Percentiles rank a stretch among this genome's conserved stretches.
These are phyloP conservation scores for Lycopodina hypogea DNA, from an alignment of 37 sponge, comb jelly and placozoan species.

Conservation along the genomic window DNA sequence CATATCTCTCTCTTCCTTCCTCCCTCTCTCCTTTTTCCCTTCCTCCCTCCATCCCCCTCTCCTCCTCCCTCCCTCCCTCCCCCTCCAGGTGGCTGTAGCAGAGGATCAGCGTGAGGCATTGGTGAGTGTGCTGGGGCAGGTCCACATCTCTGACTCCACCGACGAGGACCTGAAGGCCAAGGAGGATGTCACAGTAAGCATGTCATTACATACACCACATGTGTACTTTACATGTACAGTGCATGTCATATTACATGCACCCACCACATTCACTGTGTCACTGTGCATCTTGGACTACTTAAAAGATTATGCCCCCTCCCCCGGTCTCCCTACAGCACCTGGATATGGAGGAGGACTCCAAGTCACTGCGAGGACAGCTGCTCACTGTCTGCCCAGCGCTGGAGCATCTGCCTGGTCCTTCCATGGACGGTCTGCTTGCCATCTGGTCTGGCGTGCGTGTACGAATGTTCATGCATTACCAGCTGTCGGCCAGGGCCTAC, in stretches of 20 bases:
- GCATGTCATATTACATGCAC: not conserved
- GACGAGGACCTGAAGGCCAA: slow-evolving; percentile 72
- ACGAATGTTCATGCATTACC: slow-evolving; percentile 88
- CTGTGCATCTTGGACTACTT: no score
- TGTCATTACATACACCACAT: not conserved
- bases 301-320: no score
- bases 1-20: not conserved
- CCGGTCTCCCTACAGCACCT: slow-evolving; percentile 14
- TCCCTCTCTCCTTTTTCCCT: slow-evolving; percentile 3
- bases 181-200: slow-evolving; percentile 45
- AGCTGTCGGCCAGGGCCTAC: slow-evolving; percentile 85
- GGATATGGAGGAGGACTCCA: slow-evolving; percentile 69
- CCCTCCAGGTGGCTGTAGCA: slow-evolving; percentile 19
- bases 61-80: not conserved
- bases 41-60: not conserved
- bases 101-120: slow-evolving; percentile 51
- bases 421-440: slow-evolving; percentile 60
- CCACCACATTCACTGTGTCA: no score
- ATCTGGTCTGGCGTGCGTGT: slow-evolving; percentile 78
- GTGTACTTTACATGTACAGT: not conserved
- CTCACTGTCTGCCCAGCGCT: slow-evolving; percentile 61
- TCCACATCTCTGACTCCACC: slow-evolving; percentile 63
- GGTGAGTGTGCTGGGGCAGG: slow-evolving; percentile 71
- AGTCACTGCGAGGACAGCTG: slow-evolving; percentile 64
- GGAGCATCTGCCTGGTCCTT: slow-evolving; percentile 45